Evolutionary conservation across 2,797 vertebrate genomes (phyloP).

Genomic region (Holocentrus rufus): DNA sequence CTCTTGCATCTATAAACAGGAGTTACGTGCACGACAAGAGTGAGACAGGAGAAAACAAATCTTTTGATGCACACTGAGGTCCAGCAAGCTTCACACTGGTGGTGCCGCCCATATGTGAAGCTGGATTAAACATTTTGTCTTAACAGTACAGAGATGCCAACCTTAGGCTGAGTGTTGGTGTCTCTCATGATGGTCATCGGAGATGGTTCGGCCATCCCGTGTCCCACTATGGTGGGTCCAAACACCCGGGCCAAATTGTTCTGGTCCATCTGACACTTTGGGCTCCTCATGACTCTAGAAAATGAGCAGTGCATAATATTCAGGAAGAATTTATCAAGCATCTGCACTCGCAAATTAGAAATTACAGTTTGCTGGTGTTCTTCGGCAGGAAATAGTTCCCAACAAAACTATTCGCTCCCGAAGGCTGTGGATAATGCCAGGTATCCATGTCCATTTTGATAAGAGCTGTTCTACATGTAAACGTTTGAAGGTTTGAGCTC

Average conservation of each 20-base stretch:
- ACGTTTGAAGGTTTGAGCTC: no score
- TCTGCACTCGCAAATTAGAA: no score
- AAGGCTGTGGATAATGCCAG: no score
- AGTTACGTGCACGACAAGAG: background rate
- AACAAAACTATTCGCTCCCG: no score
- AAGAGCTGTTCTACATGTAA: no score
- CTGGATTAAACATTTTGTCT: background rate
- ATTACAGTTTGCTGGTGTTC: no score
- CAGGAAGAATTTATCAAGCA: no score
- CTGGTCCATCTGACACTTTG: constrained; percentile 84
- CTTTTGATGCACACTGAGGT: background rate
- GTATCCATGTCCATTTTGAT: no score
- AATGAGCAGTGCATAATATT: background rate
- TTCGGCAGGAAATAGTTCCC: no score
- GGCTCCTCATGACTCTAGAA: constrained; percentile 78
- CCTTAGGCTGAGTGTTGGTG: constrained; percentile 82
- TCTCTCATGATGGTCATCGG: constrained; percentile 85
- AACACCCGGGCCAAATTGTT: constrained; percentile 87
- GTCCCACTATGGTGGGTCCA: constrained; percentile 87
- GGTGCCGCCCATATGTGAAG: background rate
- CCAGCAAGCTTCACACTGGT: background rate
- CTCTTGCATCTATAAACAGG: constrained; percentile 1
- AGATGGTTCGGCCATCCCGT: constrained; percentile 82
- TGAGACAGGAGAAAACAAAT: background rate
- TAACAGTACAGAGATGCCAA: constrained; percentile 46